Conservation (phyloP, 2,797 vertebrate species). For the Notamacropus eugenii region DNA sequence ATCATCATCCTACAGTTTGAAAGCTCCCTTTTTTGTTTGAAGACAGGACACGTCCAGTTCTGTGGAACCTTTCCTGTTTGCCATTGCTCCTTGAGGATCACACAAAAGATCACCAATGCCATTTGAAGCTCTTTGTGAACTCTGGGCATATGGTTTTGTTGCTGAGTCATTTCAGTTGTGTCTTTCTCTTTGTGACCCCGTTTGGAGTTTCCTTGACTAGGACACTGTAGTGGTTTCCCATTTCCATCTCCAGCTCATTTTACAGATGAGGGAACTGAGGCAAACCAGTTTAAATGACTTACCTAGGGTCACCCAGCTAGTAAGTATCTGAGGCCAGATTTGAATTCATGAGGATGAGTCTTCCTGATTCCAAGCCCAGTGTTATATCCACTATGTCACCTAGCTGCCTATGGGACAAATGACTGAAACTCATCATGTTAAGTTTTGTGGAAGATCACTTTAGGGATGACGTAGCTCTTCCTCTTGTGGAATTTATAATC, state of each 20-base stretch:
- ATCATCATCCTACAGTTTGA: neutral
- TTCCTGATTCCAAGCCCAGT: neutral
- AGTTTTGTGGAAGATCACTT: neutral
- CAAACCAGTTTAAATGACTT: neutral
- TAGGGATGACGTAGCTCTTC: neutral
- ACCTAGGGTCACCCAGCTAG: neutral
- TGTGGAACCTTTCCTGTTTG: neutral
- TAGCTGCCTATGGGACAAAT: neutral
- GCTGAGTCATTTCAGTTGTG: neutral
- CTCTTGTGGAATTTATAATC: neutral
- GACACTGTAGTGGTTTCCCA: neutral
- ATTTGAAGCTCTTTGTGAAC: neutral
- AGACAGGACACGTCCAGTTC: neutral
- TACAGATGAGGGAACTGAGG: neutral
- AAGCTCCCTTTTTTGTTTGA: neutral
- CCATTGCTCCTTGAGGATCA: neutral
- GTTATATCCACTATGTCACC: neutral
- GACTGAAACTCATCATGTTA: neutral
- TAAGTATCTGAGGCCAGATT: neutral
- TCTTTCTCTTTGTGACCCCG: neutral
- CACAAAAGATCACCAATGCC: neutral
- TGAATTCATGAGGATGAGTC: neutral
- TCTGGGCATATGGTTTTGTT: neutral
- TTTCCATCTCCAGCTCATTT: neutral
- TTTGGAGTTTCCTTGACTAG: neutral